Conservation (phyloP, 1,140 invertebrate genomes). For the Megalonaias nervosa region DNA sequence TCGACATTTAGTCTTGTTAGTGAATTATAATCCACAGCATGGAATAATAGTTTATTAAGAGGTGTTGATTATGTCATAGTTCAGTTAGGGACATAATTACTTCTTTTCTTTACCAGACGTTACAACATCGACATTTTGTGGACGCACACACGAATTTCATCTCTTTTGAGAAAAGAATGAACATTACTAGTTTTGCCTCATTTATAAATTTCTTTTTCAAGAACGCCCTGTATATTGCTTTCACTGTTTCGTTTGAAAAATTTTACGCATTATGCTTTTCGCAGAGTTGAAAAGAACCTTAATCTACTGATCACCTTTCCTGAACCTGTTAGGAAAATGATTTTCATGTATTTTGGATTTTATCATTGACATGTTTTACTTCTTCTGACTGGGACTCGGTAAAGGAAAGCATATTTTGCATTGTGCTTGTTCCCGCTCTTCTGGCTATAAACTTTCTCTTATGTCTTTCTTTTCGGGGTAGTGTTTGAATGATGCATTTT, state of each 20-base stretch:
- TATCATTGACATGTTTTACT: neutral
- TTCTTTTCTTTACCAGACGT: neutral
- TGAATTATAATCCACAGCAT: too few species aligned
- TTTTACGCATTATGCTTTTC: neutral
- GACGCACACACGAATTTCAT: slow-evolving; percentile 18
- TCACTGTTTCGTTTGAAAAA: too few species aligned
- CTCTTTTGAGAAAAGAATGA: slow-evolving; percentile 4
- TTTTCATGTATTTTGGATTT: neutral
- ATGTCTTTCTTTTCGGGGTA: slow-evolving; percentile 3
- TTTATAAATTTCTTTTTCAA: neutral
- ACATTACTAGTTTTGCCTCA: neutral
- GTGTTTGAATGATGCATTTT: too few species aligned
- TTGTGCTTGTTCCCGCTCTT: too few species aligned
- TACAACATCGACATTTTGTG: slow-evolving; percentile 6
- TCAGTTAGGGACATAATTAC: too few species aligned
- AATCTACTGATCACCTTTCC: slow-evolving; percentile 1
- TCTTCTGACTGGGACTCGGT: slow-evolving; percentile 3
- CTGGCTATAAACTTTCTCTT: neutral
- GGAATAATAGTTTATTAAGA: too few species aligned
- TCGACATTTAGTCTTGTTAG: too few species aligned
- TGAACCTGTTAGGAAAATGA: neutral
- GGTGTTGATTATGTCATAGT: too few species aligned
- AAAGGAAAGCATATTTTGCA: slow-evolving; percentile 5
- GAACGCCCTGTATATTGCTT: neutral
- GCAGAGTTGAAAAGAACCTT: neutral